phyloP scores from a whole-genome alignment of 2,797 vertebrate species.

The Pelochelys cantorii region DNA sequence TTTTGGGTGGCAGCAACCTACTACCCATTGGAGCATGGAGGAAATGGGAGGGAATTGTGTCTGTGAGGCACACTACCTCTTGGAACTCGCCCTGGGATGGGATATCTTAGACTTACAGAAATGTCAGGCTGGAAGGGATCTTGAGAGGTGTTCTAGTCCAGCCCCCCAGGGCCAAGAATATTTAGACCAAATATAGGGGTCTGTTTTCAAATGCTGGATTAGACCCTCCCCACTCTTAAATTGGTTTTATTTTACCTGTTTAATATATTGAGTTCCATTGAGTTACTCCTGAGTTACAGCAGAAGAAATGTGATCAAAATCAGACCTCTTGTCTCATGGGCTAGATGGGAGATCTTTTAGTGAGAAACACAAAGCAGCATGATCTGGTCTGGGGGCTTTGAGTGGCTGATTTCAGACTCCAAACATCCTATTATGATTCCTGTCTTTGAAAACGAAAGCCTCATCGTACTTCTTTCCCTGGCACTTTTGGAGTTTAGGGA shows the following conservation, averaged over 20 bases:
- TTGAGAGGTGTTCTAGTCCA: not conserved
- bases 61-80: not conserved
- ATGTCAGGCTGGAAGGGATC: not conserved
- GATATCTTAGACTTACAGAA: not conserved
- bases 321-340: not conserved
- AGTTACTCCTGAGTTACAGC: not conserved
- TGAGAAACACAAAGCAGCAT: not conserved
- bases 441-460: not conserved
- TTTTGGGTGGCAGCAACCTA: not conserved
- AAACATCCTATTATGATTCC: not conserved
- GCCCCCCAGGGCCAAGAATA: not conserved
- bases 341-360: not conserved
- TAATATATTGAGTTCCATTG: not conserved
- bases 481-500: not conserved
- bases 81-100: too few relatives aligned
- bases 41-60: not conserved
- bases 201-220: not conserved
- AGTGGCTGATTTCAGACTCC: not conserved
- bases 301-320: not conserved
- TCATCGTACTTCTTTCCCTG: not conserved
- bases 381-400: not conserved
- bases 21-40: not conserved
- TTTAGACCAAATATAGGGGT: not conserved
- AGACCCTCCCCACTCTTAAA: slow-evolving; percentile 2
- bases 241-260: not conserved